Conservation (phyloP, 2,888 invertebrate species). For the Trichogramma evanescens region DNA sequence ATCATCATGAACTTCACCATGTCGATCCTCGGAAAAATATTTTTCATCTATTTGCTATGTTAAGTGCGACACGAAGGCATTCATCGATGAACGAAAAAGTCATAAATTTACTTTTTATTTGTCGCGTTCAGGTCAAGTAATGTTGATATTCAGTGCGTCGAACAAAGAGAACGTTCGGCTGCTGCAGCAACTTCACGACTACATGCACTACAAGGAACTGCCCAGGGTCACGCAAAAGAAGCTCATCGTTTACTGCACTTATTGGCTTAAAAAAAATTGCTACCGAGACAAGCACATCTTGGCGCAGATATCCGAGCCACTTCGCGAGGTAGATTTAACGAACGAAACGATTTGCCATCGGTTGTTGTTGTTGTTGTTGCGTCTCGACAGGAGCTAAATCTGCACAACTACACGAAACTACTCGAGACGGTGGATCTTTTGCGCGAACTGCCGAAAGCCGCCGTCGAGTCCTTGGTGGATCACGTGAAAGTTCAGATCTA, state of each 20-base stretch:
- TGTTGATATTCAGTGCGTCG: slow-evolving; percentile 29
- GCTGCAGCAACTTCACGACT: slow-evolving; percentile 45
- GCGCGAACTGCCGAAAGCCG: slow-evolving; percentile 36
- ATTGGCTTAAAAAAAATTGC: slow-evolving; percentile 43
- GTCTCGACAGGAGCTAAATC: slow-evolving; percentile 38
- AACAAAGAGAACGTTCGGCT: slow-evolving; percentile 29
- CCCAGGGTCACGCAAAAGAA: slow-evolving; percentile 40
- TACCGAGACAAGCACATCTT: slow-evolving; percentile 44
- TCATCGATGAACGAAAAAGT: too few relatives aligned
- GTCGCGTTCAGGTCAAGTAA: slow-evolving; percentile 29
- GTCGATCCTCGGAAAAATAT: slow-evolving; percentile 34
- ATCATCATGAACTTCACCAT: slow-evolving; percentile 34
- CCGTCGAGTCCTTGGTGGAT: slow-evolving; percentile 36
- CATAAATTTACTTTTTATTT: too few relatives aligned
- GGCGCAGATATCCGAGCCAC: slow-evolving; percentile 41
- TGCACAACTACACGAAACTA: slow-evolving; percentile 40
- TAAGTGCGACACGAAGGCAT: too few relatives aligned
- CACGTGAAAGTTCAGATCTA: slow-evolving; percentile 41
- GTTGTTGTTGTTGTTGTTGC: not conserved
- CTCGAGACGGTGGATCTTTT: slow-evolving; percentile 44
- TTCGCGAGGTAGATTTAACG: slow-evolving; percentile 31
- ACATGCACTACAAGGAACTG: slow-evolving; percentile 46
- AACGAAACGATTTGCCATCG: not conserved
- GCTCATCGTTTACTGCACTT: slow-evolving; percentile 43
- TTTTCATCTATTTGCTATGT: slow-evolving; percentile 35